Evolutionary conservation across 2,797 vertebrate species (phyloP), one percentile per base, ranked within the genome.

Genomic region (Rhinella marina): DNA sequence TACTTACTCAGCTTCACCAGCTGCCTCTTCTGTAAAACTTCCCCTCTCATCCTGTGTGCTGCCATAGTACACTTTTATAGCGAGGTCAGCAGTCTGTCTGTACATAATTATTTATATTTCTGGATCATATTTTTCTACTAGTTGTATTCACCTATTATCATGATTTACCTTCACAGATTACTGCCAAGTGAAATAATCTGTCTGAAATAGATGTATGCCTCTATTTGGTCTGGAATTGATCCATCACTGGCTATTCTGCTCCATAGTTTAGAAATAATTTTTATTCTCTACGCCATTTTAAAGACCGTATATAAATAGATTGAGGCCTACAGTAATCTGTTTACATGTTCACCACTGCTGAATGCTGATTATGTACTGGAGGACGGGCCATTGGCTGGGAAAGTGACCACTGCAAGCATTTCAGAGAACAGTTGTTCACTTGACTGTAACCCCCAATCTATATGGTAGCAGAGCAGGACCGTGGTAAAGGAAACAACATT

Each of bases 331-430:
- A 54, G 86, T 76, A 88, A 88, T 90, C 86, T 86, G 13, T 89
- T 84, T 88, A 81, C 50, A 16, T 48, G 19, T 87, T 88, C 52
- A 73, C n/a, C 79, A 6, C 77, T 86, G 80, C 23, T 88, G 82
- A 88, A 88, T 81, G 76, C 76, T 88, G 66, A 87, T 70, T 87
- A 17, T 85, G 90, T 90, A 86, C 86, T 81, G 81, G n/a, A 84
- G 78, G 85, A 82, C 23, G 19, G 79, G 5, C 59, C 88, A 62
- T 86, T 89, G 54, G 80, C n/a, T 89, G 41, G 29, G 90, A 90
- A 90, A 84, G 72, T 17, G 84, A 62, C 41, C 86, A 68, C n/a
- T 81, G 85, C 50, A 75, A 75, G 64, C 54, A 70, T 90, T 88
- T 48, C 61, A 83, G 77, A 61, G 11, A 50, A n/a, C 56, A 66